Evolutionary conservation across 2,888 invertebrate genomes (phyloP).

Genomic region (Octonoba sinensis): DNA sequence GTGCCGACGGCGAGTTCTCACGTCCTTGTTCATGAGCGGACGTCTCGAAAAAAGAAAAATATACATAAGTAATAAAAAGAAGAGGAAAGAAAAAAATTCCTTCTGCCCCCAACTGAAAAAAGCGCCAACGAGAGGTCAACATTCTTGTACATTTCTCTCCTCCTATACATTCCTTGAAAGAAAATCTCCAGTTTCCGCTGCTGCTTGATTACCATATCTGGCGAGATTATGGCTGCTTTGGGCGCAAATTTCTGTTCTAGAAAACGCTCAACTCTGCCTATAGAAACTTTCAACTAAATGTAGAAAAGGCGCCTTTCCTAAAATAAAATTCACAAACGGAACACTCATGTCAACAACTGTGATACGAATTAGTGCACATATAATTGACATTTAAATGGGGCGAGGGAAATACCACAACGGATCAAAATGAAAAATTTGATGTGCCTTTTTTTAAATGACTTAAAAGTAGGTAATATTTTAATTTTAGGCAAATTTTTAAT

Average conservation of each 20-base stretch:
- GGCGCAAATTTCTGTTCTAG: background rate
- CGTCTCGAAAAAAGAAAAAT: constrained; percentile 8
- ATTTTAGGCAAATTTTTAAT: too few species aligned
- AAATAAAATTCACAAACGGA: too few species aligned
- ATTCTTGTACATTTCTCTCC: constrained; percentile 54
- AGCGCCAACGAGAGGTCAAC: constrained; percentile 59
- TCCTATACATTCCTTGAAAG: constrained; percentile 51
- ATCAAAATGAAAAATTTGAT: too few species aligned
- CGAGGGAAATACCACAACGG: too few species aligned
- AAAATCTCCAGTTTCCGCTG: constrained; percentile 38
- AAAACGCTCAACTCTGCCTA: background rate
- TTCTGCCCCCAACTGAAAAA: constrained; percentile 56
- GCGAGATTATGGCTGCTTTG: constrained; percentile 5
- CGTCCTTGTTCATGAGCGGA: constrained; percentile 57
- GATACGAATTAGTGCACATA: too few species aligned
- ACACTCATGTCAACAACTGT: too few species aligned
- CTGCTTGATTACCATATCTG: constrained; percentile 31
- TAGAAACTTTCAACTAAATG: background rate
- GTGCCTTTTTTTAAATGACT: too few species aligned
- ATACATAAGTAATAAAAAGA: constrained; percentile 15
- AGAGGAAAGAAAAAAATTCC: constrained; percentile 13
- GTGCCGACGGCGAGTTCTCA: constrained; percentile 59
- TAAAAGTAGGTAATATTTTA: too few species aligned
- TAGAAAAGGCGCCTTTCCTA: too few species aligned
- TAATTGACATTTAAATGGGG: too few species aligned